phyloP scores from a whole-genome alignment of 1,140 invertebrate genomes.

The Diuraphis noxia region DNA sequence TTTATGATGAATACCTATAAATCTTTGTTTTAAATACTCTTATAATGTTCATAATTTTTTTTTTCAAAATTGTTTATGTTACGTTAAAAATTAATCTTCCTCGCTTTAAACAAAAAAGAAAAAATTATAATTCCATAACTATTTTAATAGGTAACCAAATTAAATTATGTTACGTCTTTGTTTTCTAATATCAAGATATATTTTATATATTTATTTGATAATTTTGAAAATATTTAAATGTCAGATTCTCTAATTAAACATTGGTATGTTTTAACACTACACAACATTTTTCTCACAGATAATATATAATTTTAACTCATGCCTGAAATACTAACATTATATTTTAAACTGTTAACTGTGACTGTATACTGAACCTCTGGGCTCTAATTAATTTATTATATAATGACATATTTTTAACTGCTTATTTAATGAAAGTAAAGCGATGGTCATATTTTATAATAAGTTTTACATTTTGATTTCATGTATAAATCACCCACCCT shows the following conservation, averaged over 20 bases:
- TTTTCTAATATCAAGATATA: background rate
- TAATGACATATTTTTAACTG: constrained; percentile 15
- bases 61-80: background rate
- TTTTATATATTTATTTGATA: background rate
- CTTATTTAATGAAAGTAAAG: constrained; percentile 10
- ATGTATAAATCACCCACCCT: background rate
- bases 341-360: constrained; percentile 5
- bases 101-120: background rate
- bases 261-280: background rate
- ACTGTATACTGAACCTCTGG: constrained; percentile 41
- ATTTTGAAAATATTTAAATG: background rate
- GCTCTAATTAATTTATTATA: constrained; percentile 23
- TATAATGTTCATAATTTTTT: background rate
- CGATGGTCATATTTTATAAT: constrained; percentile 6
- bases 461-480: background rate
- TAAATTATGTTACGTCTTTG: background rate
- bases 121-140: background rate
- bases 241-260: background rate
- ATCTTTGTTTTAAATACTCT: background rate
- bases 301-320: background rate
- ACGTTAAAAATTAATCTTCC: background rate
- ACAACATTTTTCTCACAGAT: background rate
- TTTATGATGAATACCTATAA: background rate
- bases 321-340: background rate
- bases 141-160: background rate